phyloP scores from a whole-genome alignment of 2,113 vertebrate species.

The Nansenia antarctica region DNA sequence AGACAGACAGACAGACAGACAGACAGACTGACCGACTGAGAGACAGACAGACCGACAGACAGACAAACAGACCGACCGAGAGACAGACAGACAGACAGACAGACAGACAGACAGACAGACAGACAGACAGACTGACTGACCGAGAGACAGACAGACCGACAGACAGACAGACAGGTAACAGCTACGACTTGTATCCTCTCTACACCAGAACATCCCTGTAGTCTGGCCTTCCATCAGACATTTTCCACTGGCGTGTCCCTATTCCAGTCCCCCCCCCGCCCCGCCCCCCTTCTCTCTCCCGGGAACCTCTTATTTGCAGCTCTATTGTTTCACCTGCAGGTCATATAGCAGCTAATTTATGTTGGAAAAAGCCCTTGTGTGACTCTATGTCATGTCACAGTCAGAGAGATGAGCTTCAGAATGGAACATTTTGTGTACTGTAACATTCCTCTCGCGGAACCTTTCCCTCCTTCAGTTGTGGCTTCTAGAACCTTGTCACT shows the following conservation, averaged over 20 bases:
- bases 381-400: conserved; percentile 25
- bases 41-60: no score
- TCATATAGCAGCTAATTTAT: conserved; percentile 55
- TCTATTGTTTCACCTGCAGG: conserved; percentile 68
- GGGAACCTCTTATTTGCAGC: conserved; percentile 34
- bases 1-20: no score
- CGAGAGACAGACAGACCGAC: no score
- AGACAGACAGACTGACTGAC: no score
- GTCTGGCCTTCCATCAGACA: conserved; percentile 14
- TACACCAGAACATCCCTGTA: conserved; percentile 20
- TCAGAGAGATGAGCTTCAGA: conserved; percentile 15
- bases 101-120: no score
- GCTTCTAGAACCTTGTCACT: conserved; percentile 17
- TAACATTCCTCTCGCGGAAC: conserved; percentile 26
- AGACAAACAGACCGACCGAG: no score
- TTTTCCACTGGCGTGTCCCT: conserved; percentile 42
- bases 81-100: no score
- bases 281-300: conserved; percentile 20
- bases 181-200: conserved; percentile 35
- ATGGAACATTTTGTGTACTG: conserved; percentile 14
- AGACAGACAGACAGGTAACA: no score
- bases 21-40: no score
- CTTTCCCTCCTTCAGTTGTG: conserved; percentile 11
- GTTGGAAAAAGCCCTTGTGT: conserved; percentile 19
- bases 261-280: not conserved